A percentile compares a stretch with the other conserved stretches of the same genome.
Conservation (phyloP, 2,888 invertebrate genomes). For the Caenorhabditis becei region DNA sequence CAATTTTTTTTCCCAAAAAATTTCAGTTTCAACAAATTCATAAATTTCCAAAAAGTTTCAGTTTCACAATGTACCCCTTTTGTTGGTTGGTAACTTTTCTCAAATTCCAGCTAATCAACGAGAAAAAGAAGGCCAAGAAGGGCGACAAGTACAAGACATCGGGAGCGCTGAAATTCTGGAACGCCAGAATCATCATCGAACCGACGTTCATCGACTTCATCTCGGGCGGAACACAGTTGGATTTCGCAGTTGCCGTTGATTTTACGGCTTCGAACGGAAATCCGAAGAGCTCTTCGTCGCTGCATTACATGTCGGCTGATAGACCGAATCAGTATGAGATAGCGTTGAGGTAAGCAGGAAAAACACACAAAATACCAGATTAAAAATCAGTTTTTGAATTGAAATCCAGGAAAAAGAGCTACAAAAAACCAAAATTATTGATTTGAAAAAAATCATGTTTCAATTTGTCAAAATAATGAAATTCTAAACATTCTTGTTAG, state of each 20-base stretch:
- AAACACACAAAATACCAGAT: too few species aligned
- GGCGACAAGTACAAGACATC: conserved; percentile 83
- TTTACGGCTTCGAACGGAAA: conserved; percentile 84
- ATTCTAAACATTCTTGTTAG: too few species aligned
- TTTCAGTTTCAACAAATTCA: too few species aligned
- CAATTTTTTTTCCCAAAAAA: neutral
- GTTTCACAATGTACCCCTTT: too few species aligned
- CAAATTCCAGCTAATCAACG: conserved; percentile 82
- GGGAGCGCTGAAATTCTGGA: conserved; percentile 82
- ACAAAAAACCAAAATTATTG: too few species aligned
- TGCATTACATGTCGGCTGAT: conserved; percentile 82
- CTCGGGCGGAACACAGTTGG: conserved; percentile 84
- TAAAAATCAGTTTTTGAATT: too few species aligned
- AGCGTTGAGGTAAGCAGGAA: conserved; percentile 80
- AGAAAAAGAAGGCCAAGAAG: conserved; percentile 84
- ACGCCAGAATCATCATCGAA: conserved; percentile 79
- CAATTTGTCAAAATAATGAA: too few species aligned
- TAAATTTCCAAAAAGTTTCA: too few species aligned
- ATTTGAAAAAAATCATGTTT: too few species aligned
- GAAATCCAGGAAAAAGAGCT: too few species aligned
- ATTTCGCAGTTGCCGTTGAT: conserved; percentile 84
- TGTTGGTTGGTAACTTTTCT: too few species aligned
- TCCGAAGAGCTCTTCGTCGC: conserved; percentile 81
- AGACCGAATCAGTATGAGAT: conserved; percentile 84
- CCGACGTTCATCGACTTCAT: conserved; percentile 85